Percentiles rank a stretch among this genome's conserved stretches.
These are phyloP conservation scores for Hyppa rectilinea DNA, from an alignment of 2,888 invertebrate species.

Conservation along the genomic window DNA sequence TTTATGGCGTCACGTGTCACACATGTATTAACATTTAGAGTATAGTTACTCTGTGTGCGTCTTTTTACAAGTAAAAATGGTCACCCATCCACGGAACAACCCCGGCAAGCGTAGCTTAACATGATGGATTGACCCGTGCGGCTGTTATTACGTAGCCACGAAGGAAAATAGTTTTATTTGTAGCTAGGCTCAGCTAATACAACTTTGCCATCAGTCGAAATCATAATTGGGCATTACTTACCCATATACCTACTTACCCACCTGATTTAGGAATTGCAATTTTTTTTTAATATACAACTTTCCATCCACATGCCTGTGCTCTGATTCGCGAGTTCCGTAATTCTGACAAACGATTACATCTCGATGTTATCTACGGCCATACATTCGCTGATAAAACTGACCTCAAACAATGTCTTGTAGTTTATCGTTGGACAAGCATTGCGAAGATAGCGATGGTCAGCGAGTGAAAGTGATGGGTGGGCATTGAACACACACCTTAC, in stretches of 20 bases:
- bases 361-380: conserved; percentile 44
- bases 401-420: conserved; percentile 59
- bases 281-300: no score
- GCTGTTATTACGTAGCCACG: no score
- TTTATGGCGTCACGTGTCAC: neutral
- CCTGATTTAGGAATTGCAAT: neutral
- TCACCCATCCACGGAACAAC: no score
- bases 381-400: conserved; percentile 56
- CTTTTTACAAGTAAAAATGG: conserved; percentile 1
- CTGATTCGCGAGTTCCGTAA: conserved; percentile 36
- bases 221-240: neutral
- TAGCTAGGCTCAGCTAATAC: neutral
- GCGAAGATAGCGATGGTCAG: conserved; percentile 50
- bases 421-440: conserved; percentile 58
- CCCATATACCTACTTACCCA: neutral
- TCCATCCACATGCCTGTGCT: conserved; percentile 21
- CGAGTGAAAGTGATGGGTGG: conserved; percentile 65
- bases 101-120: no score
- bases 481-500: conserved; percentile 22
- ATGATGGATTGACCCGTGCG: no score
- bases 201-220: neutral
- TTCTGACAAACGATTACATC: conserved; percentile 42
- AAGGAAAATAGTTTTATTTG: neutral
- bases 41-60: neutral
- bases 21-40: neutral